Percentiles rank a stretch among this genome's conserved stretches.
phyloP scores from a whole-genome alignment of 2,113 vertebrate genomes.

The Archocentrus centrarchus region DNA sequence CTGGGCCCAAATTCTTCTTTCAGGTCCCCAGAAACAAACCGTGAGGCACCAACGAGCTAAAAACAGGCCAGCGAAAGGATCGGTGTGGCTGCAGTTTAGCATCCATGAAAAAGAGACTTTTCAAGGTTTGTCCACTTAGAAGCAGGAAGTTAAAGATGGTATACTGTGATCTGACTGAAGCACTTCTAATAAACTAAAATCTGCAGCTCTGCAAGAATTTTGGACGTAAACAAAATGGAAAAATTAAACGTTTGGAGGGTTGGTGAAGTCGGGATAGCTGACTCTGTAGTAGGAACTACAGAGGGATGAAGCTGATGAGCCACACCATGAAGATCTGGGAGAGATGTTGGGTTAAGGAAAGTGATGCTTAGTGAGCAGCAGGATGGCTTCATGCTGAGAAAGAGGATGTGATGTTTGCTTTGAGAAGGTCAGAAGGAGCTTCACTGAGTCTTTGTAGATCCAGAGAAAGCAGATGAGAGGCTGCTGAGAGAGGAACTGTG shows the following conservation, averaged over 20 bases:
- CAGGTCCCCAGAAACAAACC: not conserved
- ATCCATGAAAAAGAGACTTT: rapidly evolving
- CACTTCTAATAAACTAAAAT: not conserved
- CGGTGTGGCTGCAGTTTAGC: not conserved
- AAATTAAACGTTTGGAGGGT: not conserved
- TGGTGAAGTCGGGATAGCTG: not conserved
- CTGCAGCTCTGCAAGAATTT: rapidly evolving
- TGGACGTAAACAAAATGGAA: not conserved
- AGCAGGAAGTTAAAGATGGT: not conserved
- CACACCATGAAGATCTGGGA: too few species aligned
- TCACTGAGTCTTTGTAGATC: too few species aligned
- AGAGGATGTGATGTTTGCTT: too few species aligned
- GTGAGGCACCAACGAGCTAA: not conserved
- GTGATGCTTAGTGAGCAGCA: too few species aligned
- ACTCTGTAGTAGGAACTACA: not conserved
- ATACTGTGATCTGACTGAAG: not conserved
- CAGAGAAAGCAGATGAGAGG: too few species aligned
- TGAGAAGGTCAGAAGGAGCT: too few species aligned
- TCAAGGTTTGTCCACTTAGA: too few species aligned
- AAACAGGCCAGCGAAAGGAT: not conserved
- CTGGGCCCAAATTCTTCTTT: not conserved
- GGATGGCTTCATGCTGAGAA: too few species aligned
- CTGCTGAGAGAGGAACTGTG: too few species aligned
- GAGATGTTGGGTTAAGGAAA: too few species aligned
- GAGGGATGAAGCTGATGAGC: too few species aligned